phyloP scores from a whole-genome alignment of 2,888 invertebrate species.

The Acronicta aceris region DNA sequence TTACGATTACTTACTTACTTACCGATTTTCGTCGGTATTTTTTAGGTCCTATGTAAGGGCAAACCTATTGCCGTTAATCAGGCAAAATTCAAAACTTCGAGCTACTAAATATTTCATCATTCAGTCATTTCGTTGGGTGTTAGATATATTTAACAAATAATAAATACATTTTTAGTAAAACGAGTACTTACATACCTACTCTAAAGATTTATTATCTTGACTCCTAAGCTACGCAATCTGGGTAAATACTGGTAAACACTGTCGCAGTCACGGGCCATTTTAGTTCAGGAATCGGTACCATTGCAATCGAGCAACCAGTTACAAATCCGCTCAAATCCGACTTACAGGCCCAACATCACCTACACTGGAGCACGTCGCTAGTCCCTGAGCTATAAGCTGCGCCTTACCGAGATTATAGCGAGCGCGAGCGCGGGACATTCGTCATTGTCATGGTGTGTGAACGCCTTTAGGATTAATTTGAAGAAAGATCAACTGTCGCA shows the following conservation, averaged over 20 bases:
- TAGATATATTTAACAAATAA: no score
- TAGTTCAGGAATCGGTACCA: not conserved
- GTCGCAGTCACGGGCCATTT: not conserved
- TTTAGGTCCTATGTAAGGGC: no score
- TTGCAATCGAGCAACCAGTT: not conserved
- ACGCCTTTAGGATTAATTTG: constrained; percentile 61
- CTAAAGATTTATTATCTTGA: no score
- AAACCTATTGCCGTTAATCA: no score
- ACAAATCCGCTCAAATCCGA: constrained; percentile 14
- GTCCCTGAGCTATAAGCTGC: constrained; percentile 56
- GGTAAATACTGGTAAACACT: not conserved
- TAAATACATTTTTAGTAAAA: no score
- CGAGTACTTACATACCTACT: no score
- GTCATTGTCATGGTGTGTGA: constrained; percentile 65
- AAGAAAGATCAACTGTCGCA: constrained; percentile 58
- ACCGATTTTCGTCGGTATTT: no score
- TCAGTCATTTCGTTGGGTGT: no score
- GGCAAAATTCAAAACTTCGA: no score
- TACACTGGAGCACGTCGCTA: constrained; percentile 39
- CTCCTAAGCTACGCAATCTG: no score
- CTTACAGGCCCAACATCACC: constrained; percentile 40
- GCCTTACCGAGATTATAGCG: constrained; percentile 56
- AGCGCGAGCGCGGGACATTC: constrained; percentile 58
- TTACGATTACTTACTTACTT: no score
- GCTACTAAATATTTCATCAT: no score